Conservation (phyloP, 1,140 invertebrate genomes). For the Cotesia typhae region DNA sequence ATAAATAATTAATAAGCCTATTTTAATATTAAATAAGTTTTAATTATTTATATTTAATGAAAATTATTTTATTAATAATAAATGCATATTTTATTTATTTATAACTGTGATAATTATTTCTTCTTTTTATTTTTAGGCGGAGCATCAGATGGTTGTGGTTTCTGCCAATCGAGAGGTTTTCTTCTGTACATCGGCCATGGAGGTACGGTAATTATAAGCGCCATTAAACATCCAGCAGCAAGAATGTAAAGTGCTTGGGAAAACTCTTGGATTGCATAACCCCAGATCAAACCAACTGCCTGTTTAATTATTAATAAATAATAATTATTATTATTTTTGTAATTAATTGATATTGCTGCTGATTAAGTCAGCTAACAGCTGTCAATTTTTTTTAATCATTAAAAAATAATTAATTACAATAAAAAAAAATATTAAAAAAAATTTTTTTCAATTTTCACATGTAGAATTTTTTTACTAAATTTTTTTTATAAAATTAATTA, state of each 20-base stretch:
- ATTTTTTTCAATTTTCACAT: too few relatives aligned
- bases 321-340: constrained; percentile 26
- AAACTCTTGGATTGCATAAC: constrained; percentile 94
- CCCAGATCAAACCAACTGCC: constrained; percentile 88
- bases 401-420: too few relatives aligned
- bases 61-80: too few relatives aligned
- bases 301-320: constrained; percentile 53
- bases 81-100: too few relatives aligned
- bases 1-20: too few relatives aligned
- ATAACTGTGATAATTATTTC: constrained; percentile 41
- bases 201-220: constrained; percentile 84
- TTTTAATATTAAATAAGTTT: too few relatives aligned
- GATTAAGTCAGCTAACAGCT: not conserved
- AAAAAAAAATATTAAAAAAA: too few relatives aligned
- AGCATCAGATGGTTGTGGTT: constrained; percentile 65
- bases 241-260: constrained; percentile 93
- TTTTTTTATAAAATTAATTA: not conserved
- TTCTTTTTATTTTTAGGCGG: constrained; percentile 62
- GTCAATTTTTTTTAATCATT: too few relatives aligned
- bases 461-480: too few relatives aligned
- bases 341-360: constrained; percentile 22
- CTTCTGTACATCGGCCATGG: constrained; percentile 93
- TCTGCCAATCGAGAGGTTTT: constrained; percentile 92
- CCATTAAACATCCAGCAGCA: constrained; percentile 88
- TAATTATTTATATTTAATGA: too few relatives aligned